Base-by-base conservation (phyloP, 2,113 vertebrate genomes). In the Phodopus roborovskii region DNA sequence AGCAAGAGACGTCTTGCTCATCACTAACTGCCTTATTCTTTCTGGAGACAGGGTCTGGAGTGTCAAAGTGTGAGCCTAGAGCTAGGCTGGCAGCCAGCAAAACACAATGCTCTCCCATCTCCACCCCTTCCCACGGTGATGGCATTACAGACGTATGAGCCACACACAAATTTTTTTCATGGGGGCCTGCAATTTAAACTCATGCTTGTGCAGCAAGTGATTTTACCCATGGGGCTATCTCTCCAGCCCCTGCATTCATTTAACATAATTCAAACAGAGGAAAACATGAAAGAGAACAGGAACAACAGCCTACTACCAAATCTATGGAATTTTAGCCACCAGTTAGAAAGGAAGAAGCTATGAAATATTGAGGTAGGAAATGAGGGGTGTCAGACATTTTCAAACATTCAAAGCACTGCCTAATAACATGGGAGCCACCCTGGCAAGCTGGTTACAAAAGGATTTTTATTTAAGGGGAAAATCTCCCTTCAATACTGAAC, bases 381-480 rank as follows among this genome's bases (percentile, higher is more conserved):
- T 93, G 66, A 94, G 22, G 87, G 33, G 39, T 81, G 90, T 36
- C 42, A 56, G 30, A 36, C 24, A 92, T 90, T 96, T 86, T 85
- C 64, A 96, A 91, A 79, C 64, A 94, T 75, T 94, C 71, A 81
- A 93, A 60, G 71, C 9, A 71, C 16, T 70, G 6, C 36, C 84
- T 81, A 84, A 90, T 45, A 94, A 66, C 60, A 71, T 33, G 45
- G 26, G 64, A 30, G 12, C 33, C 33, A 94, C 64, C 15, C 39
- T 86, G 15, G 62, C 62, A 92, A 94, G 16, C 50, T 62, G 9
- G 33, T 53, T 83, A 30, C n/a, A 90, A 78, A 94, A 79, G 26
- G 28, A 87, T 53, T 83, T 94, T 91, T 96, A 79, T 64, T 97
- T 92, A 96, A 96, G 79, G n/a, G 42, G 39, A 86, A 79, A 79